These are phyloP conservation scores for Sporophila hypoxantha DNA, from an alignment of 2,113 vertebrate species.

Conservation along the genomic window DNA sequence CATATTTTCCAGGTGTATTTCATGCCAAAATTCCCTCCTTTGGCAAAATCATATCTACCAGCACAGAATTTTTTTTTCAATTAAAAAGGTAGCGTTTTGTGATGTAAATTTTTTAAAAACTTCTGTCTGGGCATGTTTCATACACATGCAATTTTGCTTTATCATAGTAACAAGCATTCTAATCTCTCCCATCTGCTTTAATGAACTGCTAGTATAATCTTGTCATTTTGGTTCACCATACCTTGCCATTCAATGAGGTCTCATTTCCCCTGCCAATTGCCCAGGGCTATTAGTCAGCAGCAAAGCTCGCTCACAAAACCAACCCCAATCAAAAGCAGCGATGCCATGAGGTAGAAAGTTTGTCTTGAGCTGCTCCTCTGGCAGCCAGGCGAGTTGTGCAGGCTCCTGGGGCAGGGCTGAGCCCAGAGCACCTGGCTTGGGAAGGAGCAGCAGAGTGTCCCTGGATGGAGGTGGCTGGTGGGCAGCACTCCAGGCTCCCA, in stretches of 20 bases:
- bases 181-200: constrained; percentile 50
- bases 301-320: neutral
- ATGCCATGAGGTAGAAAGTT: neutral
- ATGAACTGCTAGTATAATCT: constrained; percentile 57
- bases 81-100: neutral
- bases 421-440: neutral
- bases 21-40: neutral
- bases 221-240: constrained; percentile 25
- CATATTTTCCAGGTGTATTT: neutral
- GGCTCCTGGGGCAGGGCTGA: neutral
- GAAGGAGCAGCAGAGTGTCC: neutral
- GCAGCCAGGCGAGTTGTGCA: neutral
- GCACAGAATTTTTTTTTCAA: neutral
- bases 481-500: rapidly evolving
- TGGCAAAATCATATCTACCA: neutral
- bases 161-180: constrained; percentile 35
- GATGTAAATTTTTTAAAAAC: neutral
- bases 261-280: constrained; percentile 42
- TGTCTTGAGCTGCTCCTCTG: neutral
- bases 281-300: constrained; percentile 25
- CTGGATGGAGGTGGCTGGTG: neutral
- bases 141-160: constrained; percentile 24
- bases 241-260: constrained; percentile 9
- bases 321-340: neutral
- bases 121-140: constrained; percentile 23